Conservation (phyloP, 2,797 vertebrate genomes). For the Acrossocheilus wenchowensis region DNA sequence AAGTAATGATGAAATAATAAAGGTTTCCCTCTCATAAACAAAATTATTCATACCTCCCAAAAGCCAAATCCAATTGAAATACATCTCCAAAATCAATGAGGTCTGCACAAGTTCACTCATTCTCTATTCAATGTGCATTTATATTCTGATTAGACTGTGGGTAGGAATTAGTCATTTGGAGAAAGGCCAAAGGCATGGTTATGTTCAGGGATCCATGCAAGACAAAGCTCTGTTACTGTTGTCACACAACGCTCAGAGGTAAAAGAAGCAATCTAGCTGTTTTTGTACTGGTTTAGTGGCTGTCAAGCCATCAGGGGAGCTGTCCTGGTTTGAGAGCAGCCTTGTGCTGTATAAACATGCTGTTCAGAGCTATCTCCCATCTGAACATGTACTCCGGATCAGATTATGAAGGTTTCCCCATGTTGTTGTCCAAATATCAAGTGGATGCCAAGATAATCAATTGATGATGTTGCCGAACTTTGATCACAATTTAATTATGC, state of each 20-base stretch:
- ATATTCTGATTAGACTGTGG: constrained; percentile 60
- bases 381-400: constrained; percentile 50
- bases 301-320: constrained; percentile 65
- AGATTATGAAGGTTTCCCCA: constrained; percentile 58
- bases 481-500: constrained; percentile 66
- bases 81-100: constrained; percentile 68
- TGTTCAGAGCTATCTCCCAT: constrained; percentile 29
- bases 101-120: constrained; percentile 62
- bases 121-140: constrained; percentile 64
- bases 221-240: constrained; percentile 66
- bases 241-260: constrained; percentile 68
- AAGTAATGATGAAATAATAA: constrained; percentile 50
- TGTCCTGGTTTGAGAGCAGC: constrained; percentile 67
- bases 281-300: constrained; percentile 51
- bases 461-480: constrained; percentile 59
- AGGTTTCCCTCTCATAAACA: constrained; percentile 49
- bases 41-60: constrained; percentile 55
- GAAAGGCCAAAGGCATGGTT: constrained; percentile 56
- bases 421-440: constrained; percentile 46
- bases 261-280: constrained; percentile 59
- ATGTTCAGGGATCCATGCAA: constrained; percentile 56
- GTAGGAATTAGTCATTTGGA: constrained; percentile 65
- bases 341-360: constrained; percentile 52
- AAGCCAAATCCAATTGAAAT: constrained; percentile 71
- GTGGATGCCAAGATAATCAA: constrained; percentile 56